These are phyloP conservation scores for Paratrypauchen microcephalus DNA, from an alignment of 2,797 vertebrate species.

Conservation along the genomic window DNA sequence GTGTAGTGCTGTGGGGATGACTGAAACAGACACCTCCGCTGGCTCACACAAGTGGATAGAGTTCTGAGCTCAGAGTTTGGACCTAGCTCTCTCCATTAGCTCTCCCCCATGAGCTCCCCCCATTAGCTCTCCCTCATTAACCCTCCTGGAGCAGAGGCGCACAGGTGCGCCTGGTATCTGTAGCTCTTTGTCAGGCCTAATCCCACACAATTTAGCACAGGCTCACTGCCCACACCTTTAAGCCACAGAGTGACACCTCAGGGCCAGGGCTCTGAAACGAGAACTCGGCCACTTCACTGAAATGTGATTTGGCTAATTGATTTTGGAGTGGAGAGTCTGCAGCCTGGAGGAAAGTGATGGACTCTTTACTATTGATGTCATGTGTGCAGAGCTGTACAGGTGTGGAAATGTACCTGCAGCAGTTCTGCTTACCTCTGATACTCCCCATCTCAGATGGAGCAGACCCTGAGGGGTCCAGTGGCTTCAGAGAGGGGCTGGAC, in stretches of 20 bases:
- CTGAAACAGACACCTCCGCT: conserved; percentile 69
- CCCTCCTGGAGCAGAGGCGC: conserved; percentile 62
- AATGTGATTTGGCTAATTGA: conserved; percentile 84
- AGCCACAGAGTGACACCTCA: conserved; percentile 70
- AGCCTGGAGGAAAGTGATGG: conserved; percentile 45
- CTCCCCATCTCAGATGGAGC: conserved; percentile 36
- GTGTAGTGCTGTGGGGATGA: conserved; percentile 46
- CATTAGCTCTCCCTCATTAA: conserved; percentile 66
- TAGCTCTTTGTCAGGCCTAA: conserved; percentile 79
- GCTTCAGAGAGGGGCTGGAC: conserved; percentile 59
- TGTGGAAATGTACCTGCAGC: conserved; percentile 43
- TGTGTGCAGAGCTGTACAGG: conserved; percentile 36
- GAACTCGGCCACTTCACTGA: conserved; percentile 75
- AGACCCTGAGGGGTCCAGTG: conserved; percentile 45
- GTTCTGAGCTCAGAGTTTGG: conserved; percentile 77
- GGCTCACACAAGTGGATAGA: conserved; percentile 74
- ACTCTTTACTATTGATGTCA: conserved; percentile 21
- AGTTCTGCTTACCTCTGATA: conserved; percentile 38
- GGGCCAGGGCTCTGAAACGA: conserved; percentile 66
- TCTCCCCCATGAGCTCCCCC: conserved; percentile 60
- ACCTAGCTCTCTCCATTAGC: conserved; percentile 65
- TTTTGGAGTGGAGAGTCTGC: conserved; percentile 74
- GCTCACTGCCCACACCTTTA: conserved; percentile 61
- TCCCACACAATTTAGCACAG: conserved; percentile 68
- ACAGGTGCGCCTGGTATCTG: conserved; percentile 76